A percentile compares a stretch with the other conserved stretches of the same genome.
phyloP scores from a whole-genome alignment of 2,888 invertebrate genomes.

The Meta bourneti region DNA sequence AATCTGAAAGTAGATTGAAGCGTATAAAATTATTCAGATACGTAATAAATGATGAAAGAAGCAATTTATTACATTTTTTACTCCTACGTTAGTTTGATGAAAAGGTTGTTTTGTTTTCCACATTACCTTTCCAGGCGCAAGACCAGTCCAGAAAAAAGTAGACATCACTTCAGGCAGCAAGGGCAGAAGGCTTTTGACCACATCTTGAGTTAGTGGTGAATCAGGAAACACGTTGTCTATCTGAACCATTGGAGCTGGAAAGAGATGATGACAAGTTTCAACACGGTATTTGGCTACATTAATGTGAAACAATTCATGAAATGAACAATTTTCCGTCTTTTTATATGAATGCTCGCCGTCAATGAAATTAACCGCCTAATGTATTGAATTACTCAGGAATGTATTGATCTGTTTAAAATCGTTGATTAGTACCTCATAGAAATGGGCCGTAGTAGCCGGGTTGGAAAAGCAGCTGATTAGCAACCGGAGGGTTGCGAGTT shows the following conservation, averaged over 20 bases:
- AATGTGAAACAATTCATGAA: neutral
- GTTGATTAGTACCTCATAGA: too few relatives aligned
- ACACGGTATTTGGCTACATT: neutral
- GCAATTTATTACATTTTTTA: neutral
- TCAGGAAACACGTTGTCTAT: slow-evolving; percentile 68
- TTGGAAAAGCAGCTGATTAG: too few relatives aligned
- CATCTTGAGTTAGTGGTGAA: slow-evolving; percentile 65
- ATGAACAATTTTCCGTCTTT: neutral
- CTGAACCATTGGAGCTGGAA: slow-evolving; percentile 43
- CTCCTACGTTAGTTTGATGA: neutral
- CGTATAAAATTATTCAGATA: neutral
- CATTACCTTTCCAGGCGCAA: slow-evolving; percentile 58
- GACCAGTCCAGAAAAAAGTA: slow-evolving; percentile 69
- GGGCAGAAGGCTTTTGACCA: slow-evolving; percentile 54
- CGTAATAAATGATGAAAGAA: neutral
- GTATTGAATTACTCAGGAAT: neutral
- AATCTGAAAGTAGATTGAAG: slow-evolving; percentile 4
- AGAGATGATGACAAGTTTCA: neutral
- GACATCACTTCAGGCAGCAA: slow-evolving; percentile 67
- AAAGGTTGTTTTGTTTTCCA: too few relatives aligned
- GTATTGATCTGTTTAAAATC: neutral
- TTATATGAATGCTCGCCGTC: neutral
- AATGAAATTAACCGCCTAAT: neutral
- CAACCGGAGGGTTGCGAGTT: too few relatives aligned
- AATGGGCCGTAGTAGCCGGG: too few relatives aligned